A percentile compares a stretch with the other conserved stretches of the same genome.
These are phyloP conservation scores for Philopedon plagiatum DNA, from an alignment of 2,888 invertebrate genomes.

Conservation along the genomic window DNA sequence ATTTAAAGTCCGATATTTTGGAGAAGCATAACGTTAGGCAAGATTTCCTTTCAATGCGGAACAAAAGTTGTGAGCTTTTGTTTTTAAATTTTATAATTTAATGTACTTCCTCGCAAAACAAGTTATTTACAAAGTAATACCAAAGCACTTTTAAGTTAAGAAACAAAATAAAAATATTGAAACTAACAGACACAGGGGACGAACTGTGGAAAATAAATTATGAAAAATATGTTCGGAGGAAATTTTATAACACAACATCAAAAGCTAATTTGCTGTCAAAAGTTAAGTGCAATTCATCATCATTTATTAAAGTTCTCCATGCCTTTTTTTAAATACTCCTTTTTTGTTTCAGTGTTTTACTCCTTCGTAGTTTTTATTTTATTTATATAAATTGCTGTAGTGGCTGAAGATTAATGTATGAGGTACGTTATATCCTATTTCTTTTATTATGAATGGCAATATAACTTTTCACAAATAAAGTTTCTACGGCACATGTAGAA, in stretches of 20 bases:
- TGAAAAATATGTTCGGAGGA: slow-evolving; percentile 40
- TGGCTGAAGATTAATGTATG: background rate
- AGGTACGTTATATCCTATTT: background rate
- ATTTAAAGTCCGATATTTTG: background rate
- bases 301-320: slow-evolving; percentile 38
- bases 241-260: slow-evolving; percentile 48
- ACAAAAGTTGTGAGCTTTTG: background rate
- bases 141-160: background rate
- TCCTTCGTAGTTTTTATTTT: slow-evolving; percentile 5
- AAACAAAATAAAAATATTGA: slow-evolving; percentile 6
- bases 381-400: background rate
- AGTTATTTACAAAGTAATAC: background rate
- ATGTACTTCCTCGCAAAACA: background rate
- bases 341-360: background rate
- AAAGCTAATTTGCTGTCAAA: slow-evolving; percentile 47
- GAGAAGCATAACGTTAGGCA: background rate
- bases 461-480: background rate
- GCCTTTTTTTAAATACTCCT: background rate
- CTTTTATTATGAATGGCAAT: background rate
- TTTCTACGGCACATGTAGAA: too few relatives aligned
- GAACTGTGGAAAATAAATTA: slow-evolving; percentile 42
- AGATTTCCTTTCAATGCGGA: background rate
- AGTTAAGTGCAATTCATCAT: slow-evolving; percentile 47
- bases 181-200: slow-evolving; percentile 15
- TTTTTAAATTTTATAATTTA: slow-evolving; percentile 2